These are phyloP conservation scores for Unio delphinus DNA, from an alignment of 2,888 invertebrate species.

Conservation along the genomic window DNA sequence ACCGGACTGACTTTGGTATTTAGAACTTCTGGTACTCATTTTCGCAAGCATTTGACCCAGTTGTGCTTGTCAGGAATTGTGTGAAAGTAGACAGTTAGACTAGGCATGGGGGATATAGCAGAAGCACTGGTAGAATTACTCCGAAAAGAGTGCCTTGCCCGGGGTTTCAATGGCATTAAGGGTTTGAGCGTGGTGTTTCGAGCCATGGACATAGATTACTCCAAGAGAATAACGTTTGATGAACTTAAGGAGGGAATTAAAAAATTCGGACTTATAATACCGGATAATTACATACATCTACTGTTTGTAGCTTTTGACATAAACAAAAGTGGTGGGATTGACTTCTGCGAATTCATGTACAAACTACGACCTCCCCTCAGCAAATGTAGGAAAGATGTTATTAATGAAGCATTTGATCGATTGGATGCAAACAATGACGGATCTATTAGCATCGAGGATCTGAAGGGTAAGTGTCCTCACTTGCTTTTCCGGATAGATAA, in stretches of 20 bases:
- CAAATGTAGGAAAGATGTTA: constrained; percentile 38
- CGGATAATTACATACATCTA: constrained; percentile 44
- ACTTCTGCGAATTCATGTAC: constrained; percentile 61
- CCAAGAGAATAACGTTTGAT: constrained; percentile 45
- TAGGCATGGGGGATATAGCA: constrained; percentile 8
- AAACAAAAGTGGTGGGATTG: constrained; percentile 54
- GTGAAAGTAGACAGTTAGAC: too few relatives aligned
- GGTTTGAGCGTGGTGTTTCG: constrained; percentile 51
- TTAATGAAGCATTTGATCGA: constrained; percentile 54
- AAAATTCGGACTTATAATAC: constrained; percentile 49
- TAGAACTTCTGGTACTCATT: constrained; percentile 6
- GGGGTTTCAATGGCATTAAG: constrained; percentile 50
- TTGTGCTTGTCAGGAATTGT: too few relatives aligned
- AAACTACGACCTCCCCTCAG: constrained; percentile 50
- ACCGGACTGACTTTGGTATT: constrained; percentile 12
- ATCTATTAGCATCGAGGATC: constrained; percentile 51
- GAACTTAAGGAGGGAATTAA: constrained; percentile 55
- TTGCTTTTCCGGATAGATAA: neutral
- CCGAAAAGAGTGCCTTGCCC: constrained; percentile 35
- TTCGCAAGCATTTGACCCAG: too few relatives aligned
- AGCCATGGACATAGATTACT: constrained; percentile 55
- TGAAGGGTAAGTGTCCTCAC: constrained; percentile 46
- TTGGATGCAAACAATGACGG: constrained; percentile 58
- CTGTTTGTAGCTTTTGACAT: constrained; percentile 54
- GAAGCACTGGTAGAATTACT: constrained; percentile 35